A percentile compares a stretch with the other conserved stretches of the same genome.
Evolutionary conservation across 2,888 invertebrate genomes (phyloP).

Genomic region (Andrena marginata): DNA sequence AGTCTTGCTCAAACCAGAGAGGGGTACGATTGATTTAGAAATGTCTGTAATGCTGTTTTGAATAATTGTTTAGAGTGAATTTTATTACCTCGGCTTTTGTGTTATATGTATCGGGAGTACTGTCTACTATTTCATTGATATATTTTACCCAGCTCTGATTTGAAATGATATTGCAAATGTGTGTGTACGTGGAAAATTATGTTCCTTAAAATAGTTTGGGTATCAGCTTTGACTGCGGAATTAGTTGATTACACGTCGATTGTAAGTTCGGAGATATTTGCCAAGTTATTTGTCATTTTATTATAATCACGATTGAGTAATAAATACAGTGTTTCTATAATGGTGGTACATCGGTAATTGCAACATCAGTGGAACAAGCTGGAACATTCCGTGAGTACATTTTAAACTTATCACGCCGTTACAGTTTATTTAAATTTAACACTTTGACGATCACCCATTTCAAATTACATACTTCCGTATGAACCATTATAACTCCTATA

Average conservation of each 20-base stretch:
- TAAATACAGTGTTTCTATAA: slow-evolving; percentile 47
- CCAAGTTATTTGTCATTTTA: slow-evolving; percentile 31
- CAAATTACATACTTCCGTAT: neutral
- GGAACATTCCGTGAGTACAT: slow-evolving; percentile 12
- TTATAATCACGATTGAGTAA: slow-evolving; percentile 32
- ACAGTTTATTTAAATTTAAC: slow-evolving; percentile 13
- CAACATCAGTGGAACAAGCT: slow-evolving; percentile 18
- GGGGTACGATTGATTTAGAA: neutral
- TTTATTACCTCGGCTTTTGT: no score
- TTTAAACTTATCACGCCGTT: slow-evolving; percentile 27
- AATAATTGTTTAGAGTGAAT: no score
- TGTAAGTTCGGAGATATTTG: neutral
- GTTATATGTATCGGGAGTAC: no score
- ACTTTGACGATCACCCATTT: neutral
- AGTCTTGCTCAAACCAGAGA: neutral
- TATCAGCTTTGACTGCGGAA: neutral
- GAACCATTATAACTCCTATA: neutral
- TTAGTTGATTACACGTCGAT: neutral
- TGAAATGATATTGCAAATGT: no score
- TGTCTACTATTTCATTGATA: no score
- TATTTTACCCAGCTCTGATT: no score
- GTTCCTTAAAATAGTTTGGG: neutral
- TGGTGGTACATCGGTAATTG: slow-evolving; percentile 28
- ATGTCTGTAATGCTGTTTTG: no score
- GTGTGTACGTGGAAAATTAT: no score